Evolutionary conservation across 2,888 invertebrate species (phyloP), one percentile per base, ranked within the genome.

Genomic region (Lithophane semibrunnea): DNA sequence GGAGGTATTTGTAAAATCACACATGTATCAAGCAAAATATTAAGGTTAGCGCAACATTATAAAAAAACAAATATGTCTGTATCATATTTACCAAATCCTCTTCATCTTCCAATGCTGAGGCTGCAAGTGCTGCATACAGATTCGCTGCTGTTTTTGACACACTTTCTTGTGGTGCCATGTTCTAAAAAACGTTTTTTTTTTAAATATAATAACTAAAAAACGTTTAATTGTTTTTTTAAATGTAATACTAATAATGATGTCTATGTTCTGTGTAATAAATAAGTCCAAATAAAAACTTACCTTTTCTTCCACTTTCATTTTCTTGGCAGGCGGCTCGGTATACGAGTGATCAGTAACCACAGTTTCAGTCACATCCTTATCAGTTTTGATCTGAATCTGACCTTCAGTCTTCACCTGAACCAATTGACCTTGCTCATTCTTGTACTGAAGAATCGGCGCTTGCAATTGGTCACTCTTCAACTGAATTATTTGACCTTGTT

Each of bases 101-200:
- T 91, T 98, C 98, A 88, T 98, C 98, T 91, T 98, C 98, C 29
- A 98, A 96, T 68, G 98, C 98, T 56, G 98, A 98, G 0, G 98
- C 98, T 0, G 98, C 98, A 69, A 98, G 97, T 49, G 98, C 98
- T 0, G 98, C 98, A 91, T 98, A 98, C 44, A 98, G 94, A 94
- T 98, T 98, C 0, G 98, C 98, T 0, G 98, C 98, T 10, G 98
- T 98, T 75, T 98, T 98, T 0, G 98, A 98, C 0, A 98, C 98
- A 3, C 97, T 97, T 54, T 97, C 97, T 84, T 97, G 97, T 5
- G 94, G 94, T 9, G 89, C 87, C 54, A 74, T 89, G 92, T 93
- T 52, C 75, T 75, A 60, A 49, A 82, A 85, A 88, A 42, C 1
- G 7, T 42, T 65, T 12, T 37, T 12, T 37, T 37, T 37, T 2